A percentile compares a stretch with the other conserved stretches of the same genome.
phyloP scores from a whole-genome alignment of 2,888 invertebrate species.

The Drosophila stalkeri region DNA sequence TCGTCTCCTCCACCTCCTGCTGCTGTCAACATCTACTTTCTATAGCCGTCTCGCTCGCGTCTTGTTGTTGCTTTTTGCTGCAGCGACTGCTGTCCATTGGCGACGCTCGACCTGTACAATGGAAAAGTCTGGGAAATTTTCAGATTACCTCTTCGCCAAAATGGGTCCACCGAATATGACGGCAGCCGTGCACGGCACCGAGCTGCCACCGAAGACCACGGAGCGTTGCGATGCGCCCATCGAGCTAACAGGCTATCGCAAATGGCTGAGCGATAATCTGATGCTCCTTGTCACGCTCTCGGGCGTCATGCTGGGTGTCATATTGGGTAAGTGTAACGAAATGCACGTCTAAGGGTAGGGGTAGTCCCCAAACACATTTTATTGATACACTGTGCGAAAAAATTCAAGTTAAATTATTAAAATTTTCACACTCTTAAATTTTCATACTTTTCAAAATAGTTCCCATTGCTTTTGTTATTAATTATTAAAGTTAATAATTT shows the following conservation, averaged over 20 bases:
- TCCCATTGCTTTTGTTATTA: too few species aligned
- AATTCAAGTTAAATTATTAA: too few species aligned
- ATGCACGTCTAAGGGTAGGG: neutral
- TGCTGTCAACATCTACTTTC: neutral
- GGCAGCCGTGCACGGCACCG: conserved; percentile 84
- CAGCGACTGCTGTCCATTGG: conserved; percentile 28
- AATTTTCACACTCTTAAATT: too few species aligned
- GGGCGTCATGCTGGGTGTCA: conserved; percentile 91
- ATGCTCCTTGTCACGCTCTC: conserved; percentile 92
- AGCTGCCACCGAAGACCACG: conserved; percentile 87
- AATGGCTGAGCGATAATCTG: conserved; percentile 91
- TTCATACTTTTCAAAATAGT: too few species aligned
- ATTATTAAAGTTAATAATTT: neutral
- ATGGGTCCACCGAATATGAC: conserved; percentile 89
- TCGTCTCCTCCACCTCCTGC: conserved; percentile 1
- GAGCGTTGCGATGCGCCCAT: conserved; percentile 88
- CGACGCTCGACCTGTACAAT: conserved; percentile 82
- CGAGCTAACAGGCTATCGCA: conserved; percentile 88
- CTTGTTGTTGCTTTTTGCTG: conserved; percentile 31
- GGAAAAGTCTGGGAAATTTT: conserved; percentile 89
- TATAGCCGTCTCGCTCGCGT: conserved; percentile 35
- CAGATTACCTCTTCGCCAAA: conserved; percentile 93
- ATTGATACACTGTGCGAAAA: conserved; percentile 1
- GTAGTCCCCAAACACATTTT: too few species aligned
- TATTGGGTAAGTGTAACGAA: conserved; percentile 87